phyloP scores from a whole-genome alignment of 2,113 vertebrate genomes.

The Addax nasomaculatus region DNA sequence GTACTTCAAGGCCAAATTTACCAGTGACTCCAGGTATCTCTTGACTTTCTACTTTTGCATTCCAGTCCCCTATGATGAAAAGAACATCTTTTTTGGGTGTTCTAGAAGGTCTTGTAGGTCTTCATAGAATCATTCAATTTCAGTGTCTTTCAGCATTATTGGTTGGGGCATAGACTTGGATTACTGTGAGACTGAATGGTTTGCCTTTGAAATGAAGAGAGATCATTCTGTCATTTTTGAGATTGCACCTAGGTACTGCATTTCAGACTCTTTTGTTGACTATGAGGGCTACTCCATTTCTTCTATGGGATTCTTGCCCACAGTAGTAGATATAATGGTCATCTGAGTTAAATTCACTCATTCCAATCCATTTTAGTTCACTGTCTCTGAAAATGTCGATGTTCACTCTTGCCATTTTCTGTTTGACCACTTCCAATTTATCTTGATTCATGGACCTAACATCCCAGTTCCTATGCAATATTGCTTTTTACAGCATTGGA shows the following conservation, averaged over 20 bases:
- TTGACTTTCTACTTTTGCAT: background rate
- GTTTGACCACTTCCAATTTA: background rate
- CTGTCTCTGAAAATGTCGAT: background rate
- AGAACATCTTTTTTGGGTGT: background rate
- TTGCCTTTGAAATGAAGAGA: background rate
- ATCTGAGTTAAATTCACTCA: background rate
- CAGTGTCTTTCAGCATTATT: background rate
- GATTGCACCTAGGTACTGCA: background rate
- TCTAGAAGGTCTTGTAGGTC: background rate
- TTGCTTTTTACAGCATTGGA: background rate
- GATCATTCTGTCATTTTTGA: background rate
- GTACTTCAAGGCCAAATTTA: background rate
- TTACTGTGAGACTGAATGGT: background rate
- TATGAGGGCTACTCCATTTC: background rate
- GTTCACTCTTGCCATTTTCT: background rate
- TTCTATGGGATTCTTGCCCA: background rate
- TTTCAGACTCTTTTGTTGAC: background rate
- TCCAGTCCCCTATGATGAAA: background rate
- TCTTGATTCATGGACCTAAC: background rate
- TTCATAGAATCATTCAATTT: background rate
- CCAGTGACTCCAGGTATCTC: background rate
- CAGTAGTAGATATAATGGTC: background rate
- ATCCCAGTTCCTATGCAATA: background rate
- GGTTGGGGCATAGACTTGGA: background rate
- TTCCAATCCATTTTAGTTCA: background rate